Base-by-base conservation (phyloP, 1,140 invertebrate genomes). In the Mesaphorura yosii region DNA sequence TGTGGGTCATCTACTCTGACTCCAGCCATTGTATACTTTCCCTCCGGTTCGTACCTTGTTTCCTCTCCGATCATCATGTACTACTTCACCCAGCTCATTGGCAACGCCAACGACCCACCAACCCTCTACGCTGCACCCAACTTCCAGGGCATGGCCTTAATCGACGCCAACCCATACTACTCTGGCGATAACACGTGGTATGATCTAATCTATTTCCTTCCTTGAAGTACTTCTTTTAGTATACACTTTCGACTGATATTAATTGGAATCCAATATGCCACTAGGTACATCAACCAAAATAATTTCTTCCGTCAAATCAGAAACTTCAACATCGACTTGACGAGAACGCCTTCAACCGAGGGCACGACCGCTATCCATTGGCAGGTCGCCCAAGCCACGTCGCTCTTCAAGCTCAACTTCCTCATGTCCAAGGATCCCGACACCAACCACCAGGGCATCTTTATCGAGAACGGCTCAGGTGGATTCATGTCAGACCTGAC, bases 361-460 rank as follows among this genome's bases (percentile, higher is more conserved):
- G n/a, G 31, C 3, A 44, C 49, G 6, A 61, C 52, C 7, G 55
- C 52, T 26, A 45, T 61, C n/a, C 59, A 61, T 53, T 61, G 59
- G 59, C 59, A 61, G 56, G 59, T 61, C 0, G 59, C 59, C 19
- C 59, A 61, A 31, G 59, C 59, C 39, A 61, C 59, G 0, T 55
- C 51, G 3, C 38, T 61, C n/a, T 45, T 61, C 50, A 61, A 61
- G 41, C 31, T 61, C 15, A 23, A 42, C 17, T 61, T 58, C 47
- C 45, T 34, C 12, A 61, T 61, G 56, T 49, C 59, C 3, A 19
- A 19, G 1, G 42, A 12, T 0, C 23, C 55, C 2, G 42, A 47
- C 22, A 55, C 23, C 15, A 23, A 46, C 6, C 59, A 61, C 26
- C 52, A 55, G 39, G 59, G 59, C 34, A 51, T 57, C 29, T 61